Evolutionary conservation across 2,888 invertebrate genomes (phyloP).

Genomic region (Pseudeuparius sepicola): DNA sequence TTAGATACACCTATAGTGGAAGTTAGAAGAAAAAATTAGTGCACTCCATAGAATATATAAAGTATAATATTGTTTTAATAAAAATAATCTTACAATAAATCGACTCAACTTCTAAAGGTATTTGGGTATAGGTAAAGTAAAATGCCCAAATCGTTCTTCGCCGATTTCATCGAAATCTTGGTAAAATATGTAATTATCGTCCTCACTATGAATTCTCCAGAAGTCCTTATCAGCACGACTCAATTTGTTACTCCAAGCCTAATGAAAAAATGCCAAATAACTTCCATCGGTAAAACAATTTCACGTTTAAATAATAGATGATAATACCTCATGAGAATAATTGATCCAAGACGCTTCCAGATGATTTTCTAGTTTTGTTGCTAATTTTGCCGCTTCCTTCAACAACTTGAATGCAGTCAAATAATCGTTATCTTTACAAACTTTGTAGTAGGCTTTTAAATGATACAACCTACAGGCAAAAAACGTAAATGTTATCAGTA

Average conservation of each 20-base stretch:
- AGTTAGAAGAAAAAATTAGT: too few relatives aligned
- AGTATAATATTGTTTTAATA: too few relatives aligned
- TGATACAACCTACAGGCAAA: conserved; percentile 43
- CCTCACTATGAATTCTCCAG: conserved; percentile 44
- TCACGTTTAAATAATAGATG: too few relatives aligned
- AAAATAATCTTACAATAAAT: too few relatives aligned
- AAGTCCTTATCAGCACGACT: conserved; percentile 36
- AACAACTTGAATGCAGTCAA: conserved; percentile 37
- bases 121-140: conserved; percentile 28
- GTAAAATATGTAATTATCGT: conserved; percentile 39
- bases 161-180: conserved; percentile 39
- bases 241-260: conserved; percentile 47
- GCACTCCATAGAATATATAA: too few relatives aligned
- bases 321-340: conserved; percentile 44
- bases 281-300: background rate
- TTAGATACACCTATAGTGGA: too few relatives aligned
- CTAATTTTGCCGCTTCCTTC: conserved; percentile 36
- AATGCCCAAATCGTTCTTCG: conserved; percentile 30
- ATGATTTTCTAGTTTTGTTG: conserved; percentile 37
- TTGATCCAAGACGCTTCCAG: conserved; percentile 42
- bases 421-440: conserved; percentile 39
- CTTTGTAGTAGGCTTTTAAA: conserved; percentile 44
- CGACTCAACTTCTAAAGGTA: too few relatives aligned
- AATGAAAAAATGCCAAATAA: conserved; percentile 10
- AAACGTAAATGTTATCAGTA: too few relatives aligned